Percentiles rank a stretch among this genome's conserved stretches.
Evolutionary conservation across 1,140 invertebrate species (phyloP).

Genomic region (Drosophila nikananu): DNA sequence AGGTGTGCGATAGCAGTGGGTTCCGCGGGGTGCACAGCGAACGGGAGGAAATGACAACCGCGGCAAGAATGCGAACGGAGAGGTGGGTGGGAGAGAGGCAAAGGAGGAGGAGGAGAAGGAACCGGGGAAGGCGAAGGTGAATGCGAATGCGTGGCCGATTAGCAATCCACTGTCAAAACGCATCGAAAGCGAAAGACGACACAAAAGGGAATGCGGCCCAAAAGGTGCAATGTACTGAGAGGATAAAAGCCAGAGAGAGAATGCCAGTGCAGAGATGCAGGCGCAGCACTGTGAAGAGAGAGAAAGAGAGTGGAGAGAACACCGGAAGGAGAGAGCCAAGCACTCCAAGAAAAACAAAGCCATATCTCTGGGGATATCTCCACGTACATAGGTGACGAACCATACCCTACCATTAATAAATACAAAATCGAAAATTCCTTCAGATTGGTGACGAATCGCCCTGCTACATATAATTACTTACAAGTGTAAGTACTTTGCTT

Average conservation of each 20-base stretch:
- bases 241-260: conserved; percentile 46
- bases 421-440: background rate
- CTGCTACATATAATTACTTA: too few relatives aligned
- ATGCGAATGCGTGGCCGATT: conserved; percentile 66
- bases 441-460: background rate
- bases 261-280: background rate
- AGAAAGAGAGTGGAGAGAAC: background rate
- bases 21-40: conserved; percentile 1
- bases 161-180: conserved; percentile 79
- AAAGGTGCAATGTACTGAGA: conserved; percentile 74
- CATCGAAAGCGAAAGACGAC: conserved; percentile 74
- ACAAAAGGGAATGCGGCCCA: conserved; percentile 51
- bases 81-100: background rate
- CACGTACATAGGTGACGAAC: background rate
- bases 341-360: conserved; percentile 4
- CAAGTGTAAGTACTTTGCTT: background rate
- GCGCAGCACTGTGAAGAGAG: background rate
- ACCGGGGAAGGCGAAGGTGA: conserved; percentile 42
- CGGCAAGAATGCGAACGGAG: conserved; percentile 50
- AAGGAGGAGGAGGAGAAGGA: background rate
- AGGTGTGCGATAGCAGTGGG: conserved; percentile 13
- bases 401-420: too few relatives aligned
- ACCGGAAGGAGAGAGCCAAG: background rate
- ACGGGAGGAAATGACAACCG: conserved; percentile 59
- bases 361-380: background rate